These are phyloP conservation scores for Linnaemya vulpina DNA, from an alignment of 2,888 invertebrate species.

Conservation along the genomic window DNA sequence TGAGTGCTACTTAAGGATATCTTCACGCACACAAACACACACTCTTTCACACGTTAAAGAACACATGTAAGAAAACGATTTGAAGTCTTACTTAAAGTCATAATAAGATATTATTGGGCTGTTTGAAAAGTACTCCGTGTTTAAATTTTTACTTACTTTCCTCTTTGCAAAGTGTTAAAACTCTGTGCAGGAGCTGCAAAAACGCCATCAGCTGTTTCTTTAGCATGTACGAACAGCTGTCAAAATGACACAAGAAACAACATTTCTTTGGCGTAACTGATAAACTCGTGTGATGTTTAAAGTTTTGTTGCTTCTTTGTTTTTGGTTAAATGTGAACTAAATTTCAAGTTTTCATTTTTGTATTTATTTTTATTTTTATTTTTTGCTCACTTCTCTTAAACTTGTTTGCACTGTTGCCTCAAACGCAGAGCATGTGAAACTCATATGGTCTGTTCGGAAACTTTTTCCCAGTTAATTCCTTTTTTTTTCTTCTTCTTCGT, in stretches of 20 bases:
- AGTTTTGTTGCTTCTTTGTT: constrained; percentile 27
- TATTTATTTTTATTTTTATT: background rate
- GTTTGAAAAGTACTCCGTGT: too few relatives aligned
- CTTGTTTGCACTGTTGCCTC: constrained; percentile 32
- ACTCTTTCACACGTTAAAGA: background rate
- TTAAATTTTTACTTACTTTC: background rate
- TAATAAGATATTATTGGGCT: background rate
- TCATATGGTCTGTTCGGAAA: constrained; percentile 70
- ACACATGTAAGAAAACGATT: background rate
- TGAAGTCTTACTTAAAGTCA: background rate
- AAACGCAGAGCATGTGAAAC: constrained; percentile 60
- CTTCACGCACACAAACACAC: background rate
- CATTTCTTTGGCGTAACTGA: constrained; percentile 62
- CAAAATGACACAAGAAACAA: constrained; percentile 70
- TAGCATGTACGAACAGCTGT: constrained; percentile 65
- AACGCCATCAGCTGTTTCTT: constrained; percentile 70
- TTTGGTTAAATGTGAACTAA: constrained; percentile 57
- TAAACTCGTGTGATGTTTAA: constrained; percentile 64
- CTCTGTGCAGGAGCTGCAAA: background rate
- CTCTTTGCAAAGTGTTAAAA: background rate
- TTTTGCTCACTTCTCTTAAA: constrained; percentile 13
- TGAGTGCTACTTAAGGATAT: background rate
- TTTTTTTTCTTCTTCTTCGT: constrained; percentile 26
- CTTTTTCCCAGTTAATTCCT: constrained; percentile 33
- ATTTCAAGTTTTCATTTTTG: constrained; percentile 48